Evolutionary conservation across 2,113 vertebrate species (phyloP), one percentile per base, ranked within the genome.

Genomic region (Camelus dromedarius): DNA sequence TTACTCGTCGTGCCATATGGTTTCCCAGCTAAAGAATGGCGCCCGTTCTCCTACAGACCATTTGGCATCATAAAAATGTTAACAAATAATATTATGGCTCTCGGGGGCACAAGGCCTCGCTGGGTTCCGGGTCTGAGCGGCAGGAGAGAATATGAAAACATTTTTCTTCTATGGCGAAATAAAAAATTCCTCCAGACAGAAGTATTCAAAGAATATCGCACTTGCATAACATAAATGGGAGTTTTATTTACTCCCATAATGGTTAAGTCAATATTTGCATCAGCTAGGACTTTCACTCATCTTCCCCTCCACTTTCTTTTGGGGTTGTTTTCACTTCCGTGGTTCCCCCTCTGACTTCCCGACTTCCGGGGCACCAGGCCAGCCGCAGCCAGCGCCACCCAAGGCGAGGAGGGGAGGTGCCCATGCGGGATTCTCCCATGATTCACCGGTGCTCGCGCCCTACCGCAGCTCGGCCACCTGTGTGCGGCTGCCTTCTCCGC

Each of bases 41-140:
- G 97, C 98, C 98, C 98, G 87, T 98, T 98, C 98, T 98, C 98
- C 98, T 98, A 98, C 98, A 98, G 98, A 98, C 99, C 98, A 99
- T 99, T 99, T 99, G 98, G 99, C 98, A 98, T 99, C 99, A 99
- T 99, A 99, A 99, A 99, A 99, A 99, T 99, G 98, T 99, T 98
- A 99, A 99, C 99, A 99, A 99, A 99, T 99, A 99, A 99, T 98
- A 98, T 99, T 98, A 99, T 97, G 98, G 98, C 98, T 99, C 99
- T 99, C 98, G 98, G 98, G 98, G 98, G 99, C 98, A 98, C 98
- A 97, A 97, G 98, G 98, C 98, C 98, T 98, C 96, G 2, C 98
- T 80, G 98, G 98, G 98, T 98, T 98, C 98, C 87, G 95, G 98
- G 98, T 97, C 98, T 98, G 97, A 98, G 97, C 91, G 66, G 98